Conservation (phyloP, 2,797 vertebrate genomes). For the Galagoides demidoff region DNA sequence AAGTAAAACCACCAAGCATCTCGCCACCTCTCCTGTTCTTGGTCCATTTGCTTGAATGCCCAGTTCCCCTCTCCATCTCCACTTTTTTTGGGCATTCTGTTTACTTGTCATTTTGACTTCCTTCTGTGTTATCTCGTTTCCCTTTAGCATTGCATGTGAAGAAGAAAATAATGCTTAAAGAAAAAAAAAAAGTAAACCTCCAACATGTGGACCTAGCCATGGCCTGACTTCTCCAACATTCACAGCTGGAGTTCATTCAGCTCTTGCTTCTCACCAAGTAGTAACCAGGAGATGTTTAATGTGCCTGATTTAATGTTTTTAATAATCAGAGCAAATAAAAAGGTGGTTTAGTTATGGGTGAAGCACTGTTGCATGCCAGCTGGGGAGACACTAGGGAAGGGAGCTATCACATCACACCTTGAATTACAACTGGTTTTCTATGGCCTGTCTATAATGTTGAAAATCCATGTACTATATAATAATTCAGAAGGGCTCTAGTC, state of each 20-base stretch:
- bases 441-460: constrained; percentile 79
- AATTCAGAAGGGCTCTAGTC: constrained; percentile 84
- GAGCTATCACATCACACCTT: constrained; percentile 74
- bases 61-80: background rate
- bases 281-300: constrained; percentile 78
- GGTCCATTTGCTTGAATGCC: constrained; percentile 47
- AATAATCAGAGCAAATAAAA: constrained; percentile 85
- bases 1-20: constrained; percentile 69
- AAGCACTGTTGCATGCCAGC: constrained; percentile 82
- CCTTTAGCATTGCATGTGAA: constrained; percentile 76
- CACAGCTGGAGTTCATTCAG: constrained; percentile 76
- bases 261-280: constrained; percentile 79
- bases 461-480: constrained; percentile 77
- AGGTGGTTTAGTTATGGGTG: constrained; percentile 79
- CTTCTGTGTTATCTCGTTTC: constrained; percentile 7
- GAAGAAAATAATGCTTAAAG: constrained; percentile 81
- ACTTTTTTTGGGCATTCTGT: constrained; percentile 57
- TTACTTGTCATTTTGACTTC: background rate
- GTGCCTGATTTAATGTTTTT: constrained; percentile 88
- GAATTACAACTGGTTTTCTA: constrained; percentile 79
- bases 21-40: background rate
- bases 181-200: constrained; percentile 64
- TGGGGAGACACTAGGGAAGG: constrained; percentile 79
- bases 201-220: constrained; percentile 65
- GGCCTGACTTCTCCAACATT: constrained; percentile 80